Conservation (phyloP, 2,113 vertebrate species). For the Mandrillus leucophaeus region DNA sequence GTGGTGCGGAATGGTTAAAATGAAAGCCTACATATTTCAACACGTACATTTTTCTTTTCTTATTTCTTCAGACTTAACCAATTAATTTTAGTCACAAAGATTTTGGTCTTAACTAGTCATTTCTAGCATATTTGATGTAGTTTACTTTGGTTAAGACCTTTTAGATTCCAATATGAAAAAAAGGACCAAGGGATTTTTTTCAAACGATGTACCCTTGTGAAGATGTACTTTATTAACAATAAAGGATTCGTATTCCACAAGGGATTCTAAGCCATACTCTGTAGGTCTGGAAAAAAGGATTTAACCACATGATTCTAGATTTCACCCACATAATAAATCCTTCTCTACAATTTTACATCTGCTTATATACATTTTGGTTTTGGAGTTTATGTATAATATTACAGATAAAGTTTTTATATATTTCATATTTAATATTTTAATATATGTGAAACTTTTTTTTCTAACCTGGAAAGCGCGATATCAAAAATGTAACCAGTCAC, state of each 20-base stretch:
- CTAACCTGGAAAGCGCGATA: background rate
- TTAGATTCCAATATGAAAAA: background rate
- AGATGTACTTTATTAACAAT: background rate
- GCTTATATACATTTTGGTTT: background rate
- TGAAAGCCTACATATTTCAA: background rate
- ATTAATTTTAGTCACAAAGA: background rate
- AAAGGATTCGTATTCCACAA: background rate
- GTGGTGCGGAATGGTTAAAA: conserved; percentile 1
- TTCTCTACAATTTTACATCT: background rate
- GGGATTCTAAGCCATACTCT: background rate
- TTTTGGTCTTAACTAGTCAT: background rate
- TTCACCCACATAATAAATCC: background rate
- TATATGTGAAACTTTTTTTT: background rate
- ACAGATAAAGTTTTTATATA: background rate
- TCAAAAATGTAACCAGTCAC: background rate
- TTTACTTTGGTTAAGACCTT: background rate
- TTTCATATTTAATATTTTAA: background rate
- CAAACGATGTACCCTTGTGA: background rate
- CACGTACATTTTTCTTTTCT: background rate
- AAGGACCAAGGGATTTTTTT: background rate
- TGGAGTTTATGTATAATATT: background rate
- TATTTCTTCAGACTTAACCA: background rate
- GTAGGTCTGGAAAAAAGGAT: background rate
- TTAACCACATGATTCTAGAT: background rate
- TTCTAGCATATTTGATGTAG: background rate